A percentile compares a stretch with the other conserved stretches of the same genome.
Conservation (phyloP, 1,140 invertebrate genomes). For the Camponotus vicinus region DNA sequence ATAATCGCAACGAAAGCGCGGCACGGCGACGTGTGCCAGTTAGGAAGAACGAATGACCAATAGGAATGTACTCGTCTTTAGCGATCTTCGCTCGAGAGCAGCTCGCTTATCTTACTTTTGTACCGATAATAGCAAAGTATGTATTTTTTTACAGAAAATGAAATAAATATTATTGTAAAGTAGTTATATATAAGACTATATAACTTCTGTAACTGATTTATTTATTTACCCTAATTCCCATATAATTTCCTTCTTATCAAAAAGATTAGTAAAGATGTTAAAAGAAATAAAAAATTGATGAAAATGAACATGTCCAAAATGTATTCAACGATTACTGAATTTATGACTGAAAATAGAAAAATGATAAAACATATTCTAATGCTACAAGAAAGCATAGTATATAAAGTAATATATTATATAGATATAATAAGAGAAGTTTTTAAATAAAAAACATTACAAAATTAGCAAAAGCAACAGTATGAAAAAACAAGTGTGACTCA, state of each 20-base stretch:
- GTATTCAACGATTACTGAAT: background rate
- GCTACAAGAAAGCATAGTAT: background rate
- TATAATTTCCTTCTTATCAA: background rate
- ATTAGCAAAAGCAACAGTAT: too few relatives aligned
- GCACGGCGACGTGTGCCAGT: constrained; percentile 56
- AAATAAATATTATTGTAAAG: constrained; percentile 74
- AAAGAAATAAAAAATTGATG: background rate
- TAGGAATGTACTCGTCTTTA: constrained; percentile 40
- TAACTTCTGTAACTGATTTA: background rate
- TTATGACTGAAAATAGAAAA: background rate
- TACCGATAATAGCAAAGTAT: constrained; percentile 77
- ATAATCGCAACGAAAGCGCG: constrained; percentile 40
- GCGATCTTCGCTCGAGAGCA: constrained; percentile 68
- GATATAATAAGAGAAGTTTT: background rate
- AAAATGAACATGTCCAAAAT: background rate
- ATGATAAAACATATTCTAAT: background rate
- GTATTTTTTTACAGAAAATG: constrained; percentile 79
- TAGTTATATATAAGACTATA: background rate
- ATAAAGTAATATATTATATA: background rate
- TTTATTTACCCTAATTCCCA: background rate
- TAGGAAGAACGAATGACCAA: constrained; percentile 48
- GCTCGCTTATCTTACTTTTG: constrained; percentile 74
- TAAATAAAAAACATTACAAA: too few relatives aligned
- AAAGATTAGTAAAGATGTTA: background rate
- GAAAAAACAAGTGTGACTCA: too few relatives aligned